These are phyloP conservation scores for Drosophila helvetica DNA, from an alignment of 2,888 invertebrate genomes.

Conservation along the genomic window DNA sequence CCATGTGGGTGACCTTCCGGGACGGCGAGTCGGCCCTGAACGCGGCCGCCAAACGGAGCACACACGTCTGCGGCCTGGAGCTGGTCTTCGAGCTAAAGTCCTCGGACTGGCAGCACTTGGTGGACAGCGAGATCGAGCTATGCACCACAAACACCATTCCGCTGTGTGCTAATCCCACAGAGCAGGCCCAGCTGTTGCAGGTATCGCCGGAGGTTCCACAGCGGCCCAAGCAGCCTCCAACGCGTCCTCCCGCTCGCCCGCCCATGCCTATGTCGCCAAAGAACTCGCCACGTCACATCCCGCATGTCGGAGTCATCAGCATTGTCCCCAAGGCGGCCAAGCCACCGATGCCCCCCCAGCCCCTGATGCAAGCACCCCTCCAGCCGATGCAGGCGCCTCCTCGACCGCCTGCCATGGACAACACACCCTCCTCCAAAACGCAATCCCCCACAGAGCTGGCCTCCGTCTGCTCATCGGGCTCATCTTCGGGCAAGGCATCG, in stretches of 20 bases:
- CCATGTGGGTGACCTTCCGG: constrained; percentile 96
- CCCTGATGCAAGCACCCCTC: constrained; percentile 61
- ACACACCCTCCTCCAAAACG: constrained; percentile 74
- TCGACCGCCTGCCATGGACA: constrained; percentile 65
- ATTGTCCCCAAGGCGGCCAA: constrained; percentile 79
- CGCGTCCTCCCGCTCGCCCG: constrained; percentile 85
- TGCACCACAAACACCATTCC: constrained; percentile 94
- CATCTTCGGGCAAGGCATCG: constrained; percentile 77
- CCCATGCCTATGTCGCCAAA: constrained; percentile 86
- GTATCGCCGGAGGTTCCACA: constrained; percentile 85
- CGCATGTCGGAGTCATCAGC: constrained; percentile 86
- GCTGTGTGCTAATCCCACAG: constrained; percentile 85
- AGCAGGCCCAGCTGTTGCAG: constrained; percentile 80
- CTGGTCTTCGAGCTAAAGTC: constrained; percentile 91
- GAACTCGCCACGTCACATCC: constrained; percentile 83
- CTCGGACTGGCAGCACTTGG: constrained; percentile 92
- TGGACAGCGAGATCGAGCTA: constrained; percentile 92
- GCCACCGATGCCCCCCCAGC: constrained; percentile 80
- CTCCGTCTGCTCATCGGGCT: constrained; percentile 63
- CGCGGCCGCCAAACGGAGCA: constrained; percentile 86
- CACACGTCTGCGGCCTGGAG: constrained; percentile 87
- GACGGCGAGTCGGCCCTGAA: constrained; percentile 94
- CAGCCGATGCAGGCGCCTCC: constrained; percentile 66
- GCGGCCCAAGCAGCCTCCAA: constrained; percentile 85
- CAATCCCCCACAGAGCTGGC: constrained; percentile 76